Percentiles rank a stretch among this genome's conserved stretches.
Conservation (phyloP, 2,888 invertebrate genomes). For the Ceratothoa steindachneri region DNA sequence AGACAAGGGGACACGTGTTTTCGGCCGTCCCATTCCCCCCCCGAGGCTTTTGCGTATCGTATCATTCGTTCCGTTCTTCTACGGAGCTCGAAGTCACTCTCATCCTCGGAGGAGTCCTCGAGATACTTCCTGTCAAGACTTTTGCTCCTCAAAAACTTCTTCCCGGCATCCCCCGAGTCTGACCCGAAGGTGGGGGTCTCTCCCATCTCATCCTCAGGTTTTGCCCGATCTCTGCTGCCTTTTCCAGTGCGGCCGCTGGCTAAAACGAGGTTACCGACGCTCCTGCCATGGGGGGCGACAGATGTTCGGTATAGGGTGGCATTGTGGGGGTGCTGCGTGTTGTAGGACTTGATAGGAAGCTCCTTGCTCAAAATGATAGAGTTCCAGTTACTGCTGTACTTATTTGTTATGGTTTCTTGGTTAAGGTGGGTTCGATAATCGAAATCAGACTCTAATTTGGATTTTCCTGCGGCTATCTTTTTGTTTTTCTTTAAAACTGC, state of each 20-base stretch:
- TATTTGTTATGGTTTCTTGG: slow-evolving; percentile 32
- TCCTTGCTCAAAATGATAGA: slow-evolving; percentile 34
- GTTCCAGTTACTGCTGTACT: slow-evolving; percentile 43
- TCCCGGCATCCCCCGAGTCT: neutral
- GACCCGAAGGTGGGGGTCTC: neutral
- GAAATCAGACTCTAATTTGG: slow-evolving; percentile 31
- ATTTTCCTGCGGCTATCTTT: slow-evolving; percentile 25
- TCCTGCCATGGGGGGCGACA: slow-evolving; percentile 16
- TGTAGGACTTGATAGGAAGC: slow-evolving; percentile 25
- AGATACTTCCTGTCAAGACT: slow-evolving; percentile 42
- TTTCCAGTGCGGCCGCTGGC: neutral
- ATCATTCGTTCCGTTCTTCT: slow-evolving; percentile 36
- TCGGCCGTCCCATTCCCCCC: slow-evolving; percentile 31
- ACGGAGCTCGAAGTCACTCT: slow-evolving; percentile 43
- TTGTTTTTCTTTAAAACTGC: slow-evolving; percentile 31
- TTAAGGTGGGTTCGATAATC: slow-evolving; percentile 42
- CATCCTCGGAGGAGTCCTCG: slow-evolving; percentile 37
- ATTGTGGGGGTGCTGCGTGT: slow-evolving; percentile 8
- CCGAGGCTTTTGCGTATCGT: slow-evolving; percentile 28
- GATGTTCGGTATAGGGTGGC: neutral
- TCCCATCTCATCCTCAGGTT: slow-evolving; percentile 16
- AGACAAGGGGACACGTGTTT: neutral
- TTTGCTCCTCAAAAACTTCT: slow-evolving; percentile 39
- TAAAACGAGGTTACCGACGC: slow-evolving; percentile 28
- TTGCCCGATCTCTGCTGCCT: neutral